Base-by-base conservation (phyloP, 2,113 vertebrate genomes). In the Cottus gobio region DNA sequence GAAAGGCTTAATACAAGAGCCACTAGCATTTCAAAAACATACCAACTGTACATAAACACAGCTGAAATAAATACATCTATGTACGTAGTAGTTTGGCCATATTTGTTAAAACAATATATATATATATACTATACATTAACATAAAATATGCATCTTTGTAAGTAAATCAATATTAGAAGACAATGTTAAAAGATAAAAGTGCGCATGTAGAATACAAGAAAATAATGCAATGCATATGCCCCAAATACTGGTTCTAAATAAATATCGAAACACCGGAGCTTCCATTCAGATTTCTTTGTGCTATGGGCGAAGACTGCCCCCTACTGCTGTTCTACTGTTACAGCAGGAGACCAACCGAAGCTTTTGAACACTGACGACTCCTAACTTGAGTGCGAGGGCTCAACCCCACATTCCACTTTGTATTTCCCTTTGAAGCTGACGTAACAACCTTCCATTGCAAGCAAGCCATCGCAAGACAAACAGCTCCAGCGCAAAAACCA, bases 61-160 rank as follows among this genome's bases (percentile, higher is more conserved):
- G 88, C 78, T 60, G 70, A 93, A 92, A 94, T 94, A 94, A 94
- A 93, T 93, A 94, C 84, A 91, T 87, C 89, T 88, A 91, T 89
- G 79, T 83, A 86, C 54, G 76, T 63, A 85, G 93, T 92, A 92
- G 88, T 91, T 92, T 91, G 86, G 87, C 87, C 81, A 90, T 83
- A 82, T 85, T 79, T 88, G 84, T 90, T 89, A 83, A 92, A 91
- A 91, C 58, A 82, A 89, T 86, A 87, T 87, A 83, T 65, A 89
- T 65, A 89, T 86, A 87, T 87, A 82, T 85, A 87, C 85, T 91
- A 86, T 92, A 90, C 75, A 87, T 69, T 9, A 89, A 87, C 56
- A 71, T 79, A 89, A 85, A 85, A 88, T 90, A 89, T 77, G 67
- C 56, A 88, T 84, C 69, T 87, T 62, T 83, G 44, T 85, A 79